Evolutionary conservation across 1,140 invertebrate species (phyloP).

Genomic region (Choristoneura fumiferana): DNA sequence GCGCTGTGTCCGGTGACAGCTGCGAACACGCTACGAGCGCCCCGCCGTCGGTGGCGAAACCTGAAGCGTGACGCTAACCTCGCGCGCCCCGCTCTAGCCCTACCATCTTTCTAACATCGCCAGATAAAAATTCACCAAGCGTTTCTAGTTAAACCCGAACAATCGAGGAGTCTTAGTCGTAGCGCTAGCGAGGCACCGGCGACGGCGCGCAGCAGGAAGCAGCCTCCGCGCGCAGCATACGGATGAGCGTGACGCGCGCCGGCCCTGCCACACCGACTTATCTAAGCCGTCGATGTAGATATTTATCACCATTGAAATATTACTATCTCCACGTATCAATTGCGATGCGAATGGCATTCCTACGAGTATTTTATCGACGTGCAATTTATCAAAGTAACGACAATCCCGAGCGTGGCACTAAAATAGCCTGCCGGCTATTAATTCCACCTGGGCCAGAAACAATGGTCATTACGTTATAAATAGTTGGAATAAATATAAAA

Average conservation of each 20-base stretch:
- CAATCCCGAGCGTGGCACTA: constrained; percentile 39
- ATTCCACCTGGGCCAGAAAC: constrained; percentile 57
- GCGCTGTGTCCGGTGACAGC: constrained; percentile 59
- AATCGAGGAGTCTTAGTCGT: constrained; percentile 40
- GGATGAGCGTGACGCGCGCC: constrained; percentile 60
- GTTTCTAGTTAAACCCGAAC: constrained; percentile 20
- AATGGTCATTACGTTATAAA: constrained; percentile 71
- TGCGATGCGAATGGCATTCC: constrained; percentile 40
- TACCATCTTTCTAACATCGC: constrained; percentile 22
- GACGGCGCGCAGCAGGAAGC: constrained; percentile 54
- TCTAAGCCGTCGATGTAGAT: constrained; percentile 35
- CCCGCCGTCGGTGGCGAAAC: constrained; percentile 37
- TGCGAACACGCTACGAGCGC: constrained; percentile 52
- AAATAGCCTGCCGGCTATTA: constrained; percentile 56
- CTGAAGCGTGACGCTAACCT: constrained; percentile 2
- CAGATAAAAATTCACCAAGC: constrained; percentile 23
- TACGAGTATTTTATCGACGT: constrained; percentile 40
- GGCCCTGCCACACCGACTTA: constrained; percentile 34
- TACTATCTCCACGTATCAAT: constrained; percentile 20
- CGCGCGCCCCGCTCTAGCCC: neutral
- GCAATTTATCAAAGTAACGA: constrained; percentile 57
- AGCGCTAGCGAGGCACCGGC: too few relatives aligned
- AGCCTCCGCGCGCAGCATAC: constrained; percentile 62
- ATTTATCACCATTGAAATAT: constrained; percentile 20
- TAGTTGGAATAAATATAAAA: constrained; percentile 69